Conservation (phyloP, 2,113 vertebrate genomes). For the Pterocles burchelli region DNA sequence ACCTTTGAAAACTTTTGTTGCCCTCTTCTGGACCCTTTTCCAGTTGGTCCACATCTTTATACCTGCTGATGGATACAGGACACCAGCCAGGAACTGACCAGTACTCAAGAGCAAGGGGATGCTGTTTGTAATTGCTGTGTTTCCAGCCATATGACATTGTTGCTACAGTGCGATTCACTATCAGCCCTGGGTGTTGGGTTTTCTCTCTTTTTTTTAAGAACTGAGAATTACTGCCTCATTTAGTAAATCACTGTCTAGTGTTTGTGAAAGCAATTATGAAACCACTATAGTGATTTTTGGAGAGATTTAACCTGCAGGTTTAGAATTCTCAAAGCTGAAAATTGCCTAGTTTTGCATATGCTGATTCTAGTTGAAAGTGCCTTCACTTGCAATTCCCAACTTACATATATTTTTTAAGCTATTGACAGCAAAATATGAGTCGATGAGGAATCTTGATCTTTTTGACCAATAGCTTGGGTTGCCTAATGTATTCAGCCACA, state of each 20-base stretch:
- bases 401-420: not conserved
- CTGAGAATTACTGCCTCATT: not conserved
- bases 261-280: not conserved
- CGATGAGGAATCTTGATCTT: not conserved
- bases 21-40: not conserved
- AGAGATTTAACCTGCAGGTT: not conserved
- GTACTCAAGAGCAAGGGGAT: not conserved
- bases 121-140: not conserved
- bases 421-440: not conserved
- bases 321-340: not conserved
- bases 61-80: not conserved
- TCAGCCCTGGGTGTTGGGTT: not conserved
- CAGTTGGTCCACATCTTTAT: not conserved
- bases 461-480: not conserved
- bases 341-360: not conserved
- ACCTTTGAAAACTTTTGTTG: not conserved
- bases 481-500: not conserved
- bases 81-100: not conserved
- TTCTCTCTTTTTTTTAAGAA: not conserved
- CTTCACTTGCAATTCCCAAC: not conserved
- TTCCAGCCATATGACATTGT: not conserved
- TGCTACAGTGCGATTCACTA: not conserved
- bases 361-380: not conserved
- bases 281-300: rapidly evolving
- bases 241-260: not conserved